Conservation (phyloP, 2,888 invertebrate species). For the Polymixis flavicincta region DNA sequence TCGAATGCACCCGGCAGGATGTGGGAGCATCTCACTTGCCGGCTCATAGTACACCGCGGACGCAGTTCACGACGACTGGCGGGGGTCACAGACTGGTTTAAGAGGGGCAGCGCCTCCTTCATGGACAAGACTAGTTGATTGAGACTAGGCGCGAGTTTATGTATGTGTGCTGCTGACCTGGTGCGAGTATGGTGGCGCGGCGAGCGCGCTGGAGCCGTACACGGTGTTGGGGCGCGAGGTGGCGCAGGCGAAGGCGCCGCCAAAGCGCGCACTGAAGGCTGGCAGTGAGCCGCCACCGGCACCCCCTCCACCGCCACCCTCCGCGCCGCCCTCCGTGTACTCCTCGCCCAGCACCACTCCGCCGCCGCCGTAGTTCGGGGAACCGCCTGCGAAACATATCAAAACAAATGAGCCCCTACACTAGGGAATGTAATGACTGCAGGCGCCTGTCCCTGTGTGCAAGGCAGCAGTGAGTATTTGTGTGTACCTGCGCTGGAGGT, state of each 20-base stretch:
- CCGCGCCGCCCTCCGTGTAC: slow-evolving; percentile 74
- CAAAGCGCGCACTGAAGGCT: slow-evolving; percentile 90
- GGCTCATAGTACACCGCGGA: background rate
- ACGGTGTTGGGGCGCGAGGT: slow-evolving; percentile 78
- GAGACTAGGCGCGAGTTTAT: too few species aligned
- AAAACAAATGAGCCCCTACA: background rate
- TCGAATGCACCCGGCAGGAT: background rate
- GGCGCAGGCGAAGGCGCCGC: slow-evolving; percentile 81
- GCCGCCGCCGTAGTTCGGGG: slow-evolving; percentile 79
- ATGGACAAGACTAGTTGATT: too few species aligned
- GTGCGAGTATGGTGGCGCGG: slow-evolving; percentile 77
- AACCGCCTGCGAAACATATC: slow-evolving; percentile 73
- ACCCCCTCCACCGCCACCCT: slow-evolving; percentile 72
- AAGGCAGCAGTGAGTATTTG: background rate
- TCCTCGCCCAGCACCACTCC: slow-evolving; percentile 72
- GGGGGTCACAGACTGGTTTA: background rate
- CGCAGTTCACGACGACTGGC: background rate
- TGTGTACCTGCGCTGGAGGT: slow-evolving; percentile 77
- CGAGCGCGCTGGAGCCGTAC: slow-evolving; percentile 76
- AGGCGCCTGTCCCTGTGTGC: background rate
- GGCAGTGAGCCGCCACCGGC: slow-evolving; percentile 86
- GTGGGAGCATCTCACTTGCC: background rate
- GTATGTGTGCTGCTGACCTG: slow-evolving; percentile 70
- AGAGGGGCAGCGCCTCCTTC: background rate
- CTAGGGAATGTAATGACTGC: background rate